phyloP scores from a whole-genome alignment of 2,113 vertebrate species.

The mouse (Mus musculus) region DNA sequence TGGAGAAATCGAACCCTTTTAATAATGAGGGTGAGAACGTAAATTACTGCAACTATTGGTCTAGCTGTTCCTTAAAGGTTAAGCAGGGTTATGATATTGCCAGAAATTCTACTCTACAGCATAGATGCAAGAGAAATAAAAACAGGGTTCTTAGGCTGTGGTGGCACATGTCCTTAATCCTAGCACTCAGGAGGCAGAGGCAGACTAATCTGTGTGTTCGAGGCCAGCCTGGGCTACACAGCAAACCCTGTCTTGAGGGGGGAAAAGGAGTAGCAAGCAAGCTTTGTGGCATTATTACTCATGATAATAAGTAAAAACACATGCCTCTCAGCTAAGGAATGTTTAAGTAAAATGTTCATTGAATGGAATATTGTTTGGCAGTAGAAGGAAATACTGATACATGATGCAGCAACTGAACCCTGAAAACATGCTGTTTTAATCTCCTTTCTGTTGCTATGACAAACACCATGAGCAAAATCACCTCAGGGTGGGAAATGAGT shows the following conservation, averaged over 20 bases:
- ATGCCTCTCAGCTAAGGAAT: background rate
- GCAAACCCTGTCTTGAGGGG: background rate
- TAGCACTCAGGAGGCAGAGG: background rate
- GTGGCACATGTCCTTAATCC: background rate
- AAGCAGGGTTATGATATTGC: background rate
- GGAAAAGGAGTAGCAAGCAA: background rate
- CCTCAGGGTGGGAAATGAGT: background rate
- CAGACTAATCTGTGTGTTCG: background rate
- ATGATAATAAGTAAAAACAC: background rate
- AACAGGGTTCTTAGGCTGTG: background rate
- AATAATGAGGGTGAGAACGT: background rate
- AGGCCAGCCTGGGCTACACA: background rate
- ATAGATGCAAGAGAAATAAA: slow-evolving; percentile 4
- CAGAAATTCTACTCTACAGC: background rate
- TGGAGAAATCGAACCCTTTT: background rate
- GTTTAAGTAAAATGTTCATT: background rate
- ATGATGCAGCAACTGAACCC: background rate
- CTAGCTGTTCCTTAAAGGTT: slow-evolving; percentile 11
- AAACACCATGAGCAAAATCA: background rate
- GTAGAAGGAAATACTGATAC: background rate
- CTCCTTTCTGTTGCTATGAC: background rate
- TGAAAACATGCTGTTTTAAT: background rate
- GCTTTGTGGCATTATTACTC: background rate
- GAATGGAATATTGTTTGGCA: background rate
- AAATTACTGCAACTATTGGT: background rate